phyloP scores from a whole-genome alignment of 2,797 vertebrate species.

The Nothura maculosa region DNA sequence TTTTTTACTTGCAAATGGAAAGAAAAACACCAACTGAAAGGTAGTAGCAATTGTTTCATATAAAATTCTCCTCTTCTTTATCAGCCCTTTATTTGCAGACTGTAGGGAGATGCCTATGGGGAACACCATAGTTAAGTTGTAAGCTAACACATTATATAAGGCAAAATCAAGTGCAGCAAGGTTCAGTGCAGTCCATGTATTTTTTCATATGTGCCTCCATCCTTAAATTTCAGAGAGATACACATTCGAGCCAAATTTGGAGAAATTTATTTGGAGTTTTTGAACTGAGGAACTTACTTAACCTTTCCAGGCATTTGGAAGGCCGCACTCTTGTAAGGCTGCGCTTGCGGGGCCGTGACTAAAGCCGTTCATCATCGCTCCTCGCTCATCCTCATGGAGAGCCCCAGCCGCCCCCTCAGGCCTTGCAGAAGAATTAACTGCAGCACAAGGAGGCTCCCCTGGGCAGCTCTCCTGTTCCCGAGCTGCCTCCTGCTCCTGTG shows the following conservation, averaged over 20 bases:
- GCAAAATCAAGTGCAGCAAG: background rate
- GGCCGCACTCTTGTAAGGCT: slow-evolving; percentile 25
- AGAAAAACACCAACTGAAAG: background rate
- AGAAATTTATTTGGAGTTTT: slow-evolving; percentile 49
- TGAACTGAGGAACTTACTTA: slow-evolving; percentile 47
- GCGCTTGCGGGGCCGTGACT: slow-evolving; percentile 23
- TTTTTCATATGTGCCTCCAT: slow-evolving; percentile 56
- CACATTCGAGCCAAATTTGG: slow-evolving; percentile 13
- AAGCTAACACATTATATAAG: background rate
- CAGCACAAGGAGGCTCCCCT: background rate
- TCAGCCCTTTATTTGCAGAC: background rate
- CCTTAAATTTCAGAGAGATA: slow-evolving; percentile 61
- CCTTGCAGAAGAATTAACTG: background rate
- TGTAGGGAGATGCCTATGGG: background rate
- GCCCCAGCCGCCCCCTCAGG: background rate
- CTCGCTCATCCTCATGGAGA: background rate
- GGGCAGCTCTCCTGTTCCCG: background rate
- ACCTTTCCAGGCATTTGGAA: slow-evolving; percentile 55
- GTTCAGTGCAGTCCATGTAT: slow-evolving; percentile 17
- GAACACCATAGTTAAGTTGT: background rate
- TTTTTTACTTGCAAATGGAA: slow-evolving; percentile 32
- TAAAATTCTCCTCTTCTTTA: background rate
- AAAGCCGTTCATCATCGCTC: slow-evolving; percentile 55
- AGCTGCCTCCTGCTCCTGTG: background rate
- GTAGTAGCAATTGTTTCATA: background rate